phyloP scores from a whole-genome alignment of 2,797 vertebrate genomes.

The Hirundo rustica region DNA sequence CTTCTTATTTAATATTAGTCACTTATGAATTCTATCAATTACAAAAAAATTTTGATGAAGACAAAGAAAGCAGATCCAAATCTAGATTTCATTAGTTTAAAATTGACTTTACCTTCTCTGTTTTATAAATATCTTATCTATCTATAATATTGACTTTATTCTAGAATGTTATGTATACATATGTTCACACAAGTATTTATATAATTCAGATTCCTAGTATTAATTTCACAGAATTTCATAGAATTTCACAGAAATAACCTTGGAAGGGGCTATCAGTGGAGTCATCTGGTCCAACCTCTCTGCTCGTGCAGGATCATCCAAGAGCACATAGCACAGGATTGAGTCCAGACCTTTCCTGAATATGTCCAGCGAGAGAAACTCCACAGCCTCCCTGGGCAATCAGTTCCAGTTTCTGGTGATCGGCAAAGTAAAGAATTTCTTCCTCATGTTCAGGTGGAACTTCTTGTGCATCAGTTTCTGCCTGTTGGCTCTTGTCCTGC shows the following conservation, averaged over 20 bases:
- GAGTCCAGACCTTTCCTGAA: neutral
- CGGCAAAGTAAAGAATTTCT: neutral
- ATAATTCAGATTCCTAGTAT: neutral
- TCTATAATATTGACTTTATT: neutral
- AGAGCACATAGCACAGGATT: neutral
- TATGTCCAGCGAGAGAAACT: neutral
- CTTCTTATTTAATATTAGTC: neutral
- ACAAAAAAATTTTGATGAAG: neutral
- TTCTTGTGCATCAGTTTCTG: neutral
- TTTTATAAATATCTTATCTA: neutral
- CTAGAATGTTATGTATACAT: neutral
- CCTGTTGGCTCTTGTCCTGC: rapidly evolving
- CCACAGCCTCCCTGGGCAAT: neutral
- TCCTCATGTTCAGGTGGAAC: neutral
- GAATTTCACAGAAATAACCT: neutral
- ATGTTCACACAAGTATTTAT: neutral
- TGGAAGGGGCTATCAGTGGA: neutral
- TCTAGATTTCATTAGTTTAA: neutral
- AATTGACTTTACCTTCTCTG: neutral
- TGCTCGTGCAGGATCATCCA: neutral
- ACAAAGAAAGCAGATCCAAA: neutral
- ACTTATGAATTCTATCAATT: neutral
- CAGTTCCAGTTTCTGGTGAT: rapidly evolving
- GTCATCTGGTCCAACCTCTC: neutral
- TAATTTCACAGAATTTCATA: neutral